Conservation (phyloP, 2,113 vertebrate species). For the Bostrychus sinensis region DNA sequence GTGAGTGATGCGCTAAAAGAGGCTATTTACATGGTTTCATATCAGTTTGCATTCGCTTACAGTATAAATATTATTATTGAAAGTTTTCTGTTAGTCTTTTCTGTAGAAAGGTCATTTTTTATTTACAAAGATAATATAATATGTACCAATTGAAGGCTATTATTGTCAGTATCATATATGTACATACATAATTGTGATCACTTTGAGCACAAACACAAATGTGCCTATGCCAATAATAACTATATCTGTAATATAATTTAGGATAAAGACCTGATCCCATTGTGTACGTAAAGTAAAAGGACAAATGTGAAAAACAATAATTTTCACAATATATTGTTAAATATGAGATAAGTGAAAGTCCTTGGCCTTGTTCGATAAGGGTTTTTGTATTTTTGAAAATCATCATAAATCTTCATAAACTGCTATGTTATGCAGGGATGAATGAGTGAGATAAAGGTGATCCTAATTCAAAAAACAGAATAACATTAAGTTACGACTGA, state of each 20-base stretch:
- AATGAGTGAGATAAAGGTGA: conserved; percentile 7
- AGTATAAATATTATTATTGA: conserved; percentile 90
- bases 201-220: conserved; percentile 17
- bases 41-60: conserved; percentile 83
- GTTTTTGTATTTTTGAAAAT: neutral
- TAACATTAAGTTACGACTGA: conserved; percentile 27
- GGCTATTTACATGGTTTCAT: conserved; percentile 88
- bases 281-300: conserved; percentile 13
- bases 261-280: conserved; percentile 6
- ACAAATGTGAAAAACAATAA: conserved; percentile 21
- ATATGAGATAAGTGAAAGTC: conserved; percentile 24
- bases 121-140: conserved; percentile 86
- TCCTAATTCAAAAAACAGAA: conserved; percentile 21
- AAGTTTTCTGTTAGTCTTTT: conserved; percentile 79
- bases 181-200: conserved; percentile 78
- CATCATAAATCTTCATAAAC: conserved; percentile 3
- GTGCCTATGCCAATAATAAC: conserved; percentile 28
- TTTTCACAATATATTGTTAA: neutral
- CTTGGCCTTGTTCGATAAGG: neutral
- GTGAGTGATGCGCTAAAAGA: conserved; percentile 76
- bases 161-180: conserved; percentile 80
- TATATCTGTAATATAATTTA: conserved; percentile 8
- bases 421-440: conserved; percentile 7
- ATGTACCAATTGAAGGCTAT: conserved; percentile 77
- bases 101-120: conserved; percentile 86